Base-by-base conservation (phyloP, 2,888 invertebrate species). In the Drosophila meridiana region DNA sequence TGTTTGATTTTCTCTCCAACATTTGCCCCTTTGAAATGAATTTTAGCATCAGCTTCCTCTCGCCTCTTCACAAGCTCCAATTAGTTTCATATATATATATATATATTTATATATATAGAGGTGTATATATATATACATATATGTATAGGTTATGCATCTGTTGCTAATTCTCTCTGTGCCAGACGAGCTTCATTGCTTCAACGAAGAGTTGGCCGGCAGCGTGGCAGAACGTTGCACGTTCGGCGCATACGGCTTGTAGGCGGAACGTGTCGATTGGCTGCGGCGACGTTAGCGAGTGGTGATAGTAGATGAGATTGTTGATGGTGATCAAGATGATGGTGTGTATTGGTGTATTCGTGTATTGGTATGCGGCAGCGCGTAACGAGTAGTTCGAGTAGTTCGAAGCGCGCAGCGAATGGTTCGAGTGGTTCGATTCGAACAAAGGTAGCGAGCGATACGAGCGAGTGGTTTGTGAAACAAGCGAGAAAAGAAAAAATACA, bases 221-320 rank as follows among this genome's bases (percentile, higher is more conserved):
- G 97, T 97, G 80, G 97, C 97, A 92, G 97, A 97, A 94, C 97
- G 96, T 94, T 97, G 97, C 88, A 93, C 95, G 95, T 93, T 93
- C 63, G 92, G 93, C 83, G 93, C 92, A 79, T 91, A 93, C 82
- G 93, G 93, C 90, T 93, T 93, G 83, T 92, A 93, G 89, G 92
- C 92, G 87, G 93, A 93, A 78, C 93, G 93, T 71, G 93, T 93
- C 87, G 93, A 93, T 93, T 93, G 93, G 91, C 93, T 93, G 85
- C 71, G 48, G 65, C 58, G 42, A 40, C 13, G 40, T n/a, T 4
- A 32, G 43, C 4, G 40, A 53, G 32, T 43, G 43, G 4, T 34
- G 14, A n/a, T 55, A 9, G 42, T 56, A 5, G 30, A 56, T 56
- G 40, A 30, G 20, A 28, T 42, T 8, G 42, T 20, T 56, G 56